Conservation (phyloP, 1,140 invertebrate species). For the Euborellia annulipes region DNA sequence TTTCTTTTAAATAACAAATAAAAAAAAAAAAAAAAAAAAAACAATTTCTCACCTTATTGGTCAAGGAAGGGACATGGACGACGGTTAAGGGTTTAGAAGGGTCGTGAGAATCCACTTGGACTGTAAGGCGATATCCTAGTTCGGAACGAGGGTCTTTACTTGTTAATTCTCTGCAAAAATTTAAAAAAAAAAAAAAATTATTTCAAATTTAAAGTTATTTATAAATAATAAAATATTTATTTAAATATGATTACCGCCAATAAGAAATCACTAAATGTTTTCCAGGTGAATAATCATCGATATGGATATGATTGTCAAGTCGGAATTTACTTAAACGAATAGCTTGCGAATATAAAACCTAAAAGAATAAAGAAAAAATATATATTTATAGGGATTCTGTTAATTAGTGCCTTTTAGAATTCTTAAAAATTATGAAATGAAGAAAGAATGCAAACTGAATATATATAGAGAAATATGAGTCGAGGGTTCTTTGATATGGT, state of each 20-base stretch:
- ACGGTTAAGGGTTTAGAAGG: slow-evolving; percentile 67
- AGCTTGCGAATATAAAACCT: slow-evolving; percentile 84
- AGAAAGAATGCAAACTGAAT: too few species aligned
- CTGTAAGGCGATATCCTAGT: slow-evolving; percentile 69
- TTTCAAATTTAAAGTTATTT: slow-evolving; percentile 4
- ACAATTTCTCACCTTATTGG: slow-evolving; percentile 36
- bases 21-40: neutral
- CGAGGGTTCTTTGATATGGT: too few species aligned
- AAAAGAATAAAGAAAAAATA: neutral
- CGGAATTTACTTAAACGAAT: slow-evolving; percentile 71
- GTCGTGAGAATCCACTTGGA: slow-evolving; percentile 75
- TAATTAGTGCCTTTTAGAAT: neutral
- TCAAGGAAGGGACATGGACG: slow-evolving; percentile 71
- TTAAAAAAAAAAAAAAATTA: neutral
- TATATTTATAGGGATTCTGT: too few species aligned
- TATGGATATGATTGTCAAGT: slow-evolving; percentile 75
- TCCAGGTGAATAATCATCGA: slow-evolving; percentile 85
- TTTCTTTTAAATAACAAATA: slow-evolving; percentile 5
- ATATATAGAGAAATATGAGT: too few species aligned
- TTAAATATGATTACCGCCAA: slow-evolving; percentile 50
- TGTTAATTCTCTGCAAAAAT: slow-evolving; percentile 25
- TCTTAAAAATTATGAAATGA: too few species aligned
- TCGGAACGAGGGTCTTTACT: slow-evolving; percentile 63
- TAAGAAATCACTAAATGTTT: slow-evolving; percentile 81
- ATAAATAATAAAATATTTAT: slow-evolving; percentile 5